Evolutionary conservation across 2,113 vertebrate species (phyloP), one percentile per base, ranked within the genome.

Genomic region (Coptodon rendalli): DNA sequence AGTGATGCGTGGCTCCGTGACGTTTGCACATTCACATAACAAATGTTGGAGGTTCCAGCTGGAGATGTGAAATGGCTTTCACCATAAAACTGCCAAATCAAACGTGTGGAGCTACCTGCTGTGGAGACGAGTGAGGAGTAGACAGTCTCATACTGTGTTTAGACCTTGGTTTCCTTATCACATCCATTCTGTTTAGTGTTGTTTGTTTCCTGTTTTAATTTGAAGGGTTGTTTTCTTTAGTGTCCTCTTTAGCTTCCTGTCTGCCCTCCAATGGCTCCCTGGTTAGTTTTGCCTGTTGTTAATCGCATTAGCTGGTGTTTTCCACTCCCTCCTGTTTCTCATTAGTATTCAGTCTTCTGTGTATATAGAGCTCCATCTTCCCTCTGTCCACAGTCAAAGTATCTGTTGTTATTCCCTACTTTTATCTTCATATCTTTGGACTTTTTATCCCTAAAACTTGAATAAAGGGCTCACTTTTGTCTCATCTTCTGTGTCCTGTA

Each of bases 241-340:
- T 45, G 38, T 45, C 38, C 1, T 43, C n/a, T 73, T 27, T 27
- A 14, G 13, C 68, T 73, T 73, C 68, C 68, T 73, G 40, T 11
- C 22, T 2, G 38, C 0, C 68, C 38, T 45, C 13, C 40, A 3
- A 1, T 40, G 3, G 38, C 13, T 71, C 66, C 13, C 13, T 16
- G 13, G 22, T 71, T 71, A 43, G 2, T 73, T 73, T 45, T 16
- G 38, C n/a, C 0, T 73, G 68, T 10, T 73, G 68, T 48, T 73
- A 11, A 73, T 73, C 13, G 0, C 0, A 2, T 3, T 45, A 27
- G n/a, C 13, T 0, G 5, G 8, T 27, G 38, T 27, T 45, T 27
- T 45, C 22, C 68, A 17, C 13, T 27, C 38, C 68, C 38, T 27
- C 68, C 38, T 71, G 66, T 43, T 43, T 43, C 38, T 43, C 66